Conservation (phyloP, 1,140 invertebrate species). For the Melipona quadrifasciata region DNA sequence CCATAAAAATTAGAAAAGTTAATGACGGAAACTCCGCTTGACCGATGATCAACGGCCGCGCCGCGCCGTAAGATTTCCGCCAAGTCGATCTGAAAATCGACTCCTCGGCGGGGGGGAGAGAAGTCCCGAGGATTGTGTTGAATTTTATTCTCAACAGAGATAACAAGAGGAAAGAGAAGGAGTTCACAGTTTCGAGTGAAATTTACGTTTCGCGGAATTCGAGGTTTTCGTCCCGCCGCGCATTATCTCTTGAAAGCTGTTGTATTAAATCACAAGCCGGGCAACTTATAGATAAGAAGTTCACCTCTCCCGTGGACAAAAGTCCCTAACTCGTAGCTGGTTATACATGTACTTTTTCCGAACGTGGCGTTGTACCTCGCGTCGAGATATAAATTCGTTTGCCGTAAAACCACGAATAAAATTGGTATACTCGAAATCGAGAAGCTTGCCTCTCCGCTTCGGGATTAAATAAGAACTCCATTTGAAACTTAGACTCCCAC, state of each 20-base stretch:
- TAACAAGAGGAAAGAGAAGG: neutral
- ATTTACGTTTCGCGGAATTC: neutral
- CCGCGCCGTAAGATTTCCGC: too few species aligned
- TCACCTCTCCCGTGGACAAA: neutral
- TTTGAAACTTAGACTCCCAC: neutral
- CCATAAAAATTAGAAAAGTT: neutral
- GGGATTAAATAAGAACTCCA: neutral
- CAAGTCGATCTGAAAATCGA: too few species aligned
- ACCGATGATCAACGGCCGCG: neutral
- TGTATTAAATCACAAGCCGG: neutral
- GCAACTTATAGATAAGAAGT: slow-evolving; percentile 29
- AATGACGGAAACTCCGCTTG: neutral
- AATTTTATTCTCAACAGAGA: neutral
- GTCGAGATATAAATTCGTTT: slow-evolving; percentile 9
- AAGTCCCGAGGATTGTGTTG: neutral
- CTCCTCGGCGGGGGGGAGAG: too few species aligned
- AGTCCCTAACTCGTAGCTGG: slow-evolving; percentile 15
- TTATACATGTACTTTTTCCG: slow-evolving; percentile 22
- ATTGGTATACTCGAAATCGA: slow-evolving; percentile 24
- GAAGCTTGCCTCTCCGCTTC: neutral
- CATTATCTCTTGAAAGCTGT: neutral
- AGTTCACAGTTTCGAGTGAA: neutral
- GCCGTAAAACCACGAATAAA: slow-evolving; percentile 3
- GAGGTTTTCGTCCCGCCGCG: neutral
- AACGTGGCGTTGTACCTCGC: neutral